These are phyloP conservation scores for Drosophila vallismaia DNA, from an alignment of 2,888 invertebrate species.

Conservation along the genomic window DNA sequence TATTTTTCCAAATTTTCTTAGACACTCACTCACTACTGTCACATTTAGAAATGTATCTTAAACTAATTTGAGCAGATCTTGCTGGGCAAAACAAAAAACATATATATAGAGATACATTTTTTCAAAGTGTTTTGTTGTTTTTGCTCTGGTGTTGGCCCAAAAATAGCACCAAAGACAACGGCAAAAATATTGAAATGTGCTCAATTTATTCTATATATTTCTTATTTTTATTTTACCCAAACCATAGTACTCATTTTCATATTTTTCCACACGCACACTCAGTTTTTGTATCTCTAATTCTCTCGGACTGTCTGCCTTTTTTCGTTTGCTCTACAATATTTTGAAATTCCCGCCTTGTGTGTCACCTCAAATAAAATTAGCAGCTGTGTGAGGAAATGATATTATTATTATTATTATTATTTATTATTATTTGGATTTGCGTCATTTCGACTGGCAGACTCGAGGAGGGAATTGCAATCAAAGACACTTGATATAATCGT, in stretches of 20 bases:
- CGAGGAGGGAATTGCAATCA: conserved; percentile 62
- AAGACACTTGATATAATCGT: conserved; percentile 57
- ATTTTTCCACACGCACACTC: conserved; percentile 35
- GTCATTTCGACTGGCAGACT: conserved; percentile 59
- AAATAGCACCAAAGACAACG: conserved; percentile 61
- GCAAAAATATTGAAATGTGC: conserved; percentile 57
- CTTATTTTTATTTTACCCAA: not conserved
- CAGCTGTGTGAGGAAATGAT: conserved; percentile 69
- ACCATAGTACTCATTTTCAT: conserved; percentile 57
- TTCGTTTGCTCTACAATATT: conserved; percentile 16
- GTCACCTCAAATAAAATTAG: conserved; percentile 81
- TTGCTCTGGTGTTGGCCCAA: conserved; percentile 40
- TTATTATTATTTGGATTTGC: conserved; percentile 71
- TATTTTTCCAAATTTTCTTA: conserved; percentile 57
- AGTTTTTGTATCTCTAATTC: conserved; percentile 12
- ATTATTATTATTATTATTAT: conserved; percentile 44
- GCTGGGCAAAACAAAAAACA: conserved; percentile 57
- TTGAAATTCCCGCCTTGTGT: conserved; percentile 75
- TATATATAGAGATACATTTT: conserved; percentile 26
- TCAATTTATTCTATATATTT: conserved; percentile 40
- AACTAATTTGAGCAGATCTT: conserved; percentile 75
- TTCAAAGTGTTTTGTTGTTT: conserved; percentile 31
- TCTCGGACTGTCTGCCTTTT: conserved; percentile 4
- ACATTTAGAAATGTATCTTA: conserved; percentile 81
- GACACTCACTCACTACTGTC: conserved; percentile 80